Base-by-base conservation (phyloP, 2,888 invertebrate species). In the Stegana nigrithorax region DNA sequence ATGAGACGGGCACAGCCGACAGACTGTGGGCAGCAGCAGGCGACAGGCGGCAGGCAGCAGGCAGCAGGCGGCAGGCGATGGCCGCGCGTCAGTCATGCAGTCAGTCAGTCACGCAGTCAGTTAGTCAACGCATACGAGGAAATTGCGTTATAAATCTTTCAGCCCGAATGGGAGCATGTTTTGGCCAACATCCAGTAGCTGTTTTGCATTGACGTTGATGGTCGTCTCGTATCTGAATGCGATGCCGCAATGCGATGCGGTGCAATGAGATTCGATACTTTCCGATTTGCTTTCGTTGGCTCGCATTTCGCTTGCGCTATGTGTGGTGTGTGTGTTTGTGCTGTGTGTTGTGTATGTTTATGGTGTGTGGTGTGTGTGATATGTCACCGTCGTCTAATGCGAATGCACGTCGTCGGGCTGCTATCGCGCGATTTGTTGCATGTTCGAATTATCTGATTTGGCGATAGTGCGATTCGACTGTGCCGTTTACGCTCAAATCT, bases 361-460 rank as follows among this genome's bases (percentile, higher is more conserved):
- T 29, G 10, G 29, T 29, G 29, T 7, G 29, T 29, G 29, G 29
- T 36, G 36, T 39, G 39, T 39, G 39, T 39, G 39, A 39, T 39
- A 39, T n/a, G 14, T 39, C 39, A n/a, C n/a, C n/a, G n/a, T n/a
- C n/a, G n/a, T 39, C 39, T 39, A 39, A 39, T 39, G 39, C 39
- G 17, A n/a, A 39, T n/a, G n/a, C n/a, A n/a, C n/a, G 39, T 39
- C 17, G 39, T 39, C 14, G 14, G 39, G 17, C 39, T 39, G 42
- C 42, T 75, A 74, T 74, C 74, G 66, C 59, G 70, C 73, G 73
- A 74, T 75, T 75, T 75, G 75, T 71, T 67, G 65, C 75, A 72
- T 75, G 76, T 73, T 73, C 68, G 64, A 76, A 71, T 76, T 76
- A 75, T 76, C 75, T 73, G 73, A 76, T 75, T 71, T 66, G 63